Percentiles rank a stretch among this genome's conserved stretches.
Conservation (phyloP, 2,113 vertebrate genomes). For the Halcyon malimbica region DNA sequence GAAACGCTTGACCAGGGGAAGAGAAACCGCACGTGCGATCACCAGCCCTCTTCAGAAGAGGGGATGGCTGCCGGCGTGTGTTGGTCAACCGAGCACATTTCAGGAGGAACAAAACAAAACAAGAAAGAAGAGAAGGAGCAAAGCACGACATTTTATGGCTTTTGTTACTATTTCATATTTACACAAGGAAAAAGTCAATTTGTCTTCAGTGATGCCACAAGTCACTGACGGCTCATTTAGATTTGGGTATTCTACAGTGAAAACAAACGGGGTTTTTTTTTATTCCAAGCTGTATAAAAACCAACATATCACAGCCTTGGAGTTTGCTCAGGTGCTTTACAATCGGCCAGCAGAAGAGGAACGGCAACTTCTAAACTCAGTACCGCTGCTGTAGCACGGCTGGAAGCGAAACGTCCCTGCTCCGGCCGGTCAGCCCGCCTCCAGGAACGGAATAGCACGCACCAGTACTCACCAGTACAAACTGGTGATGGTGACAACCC, state of each 20-base stretch:
- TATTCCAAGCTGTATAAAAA: neutral
- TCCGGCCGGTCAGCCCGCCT: neutral
- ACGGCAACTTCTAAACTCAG: neutral
- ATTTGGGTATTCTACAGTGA: neutral
- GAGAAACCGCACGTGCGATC: slow-evolving; percentile 50
- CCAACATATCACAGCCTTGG: neutral
- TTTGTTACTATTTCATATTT: slow-evolving; percentile 40
- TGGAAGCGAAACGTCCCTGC: fast-evolving
- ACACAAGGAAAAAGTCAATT: slow-evolving; percentile 7
- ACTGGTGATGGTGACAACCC: neutral
- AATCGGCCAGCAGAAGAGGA: neutral
- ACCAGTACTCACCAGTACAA: neutral
- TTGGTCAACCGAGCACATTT: slow-evolving; percentile 45
- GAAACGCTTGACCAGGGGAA: slow-evolving; percentile 44
- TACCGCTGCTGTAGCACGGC: neutral
- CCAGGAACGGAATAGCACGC: neutral
- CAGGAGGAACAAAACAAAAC: neutral
- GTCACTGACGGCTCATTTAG: neutral
- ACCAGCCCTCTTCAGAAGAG: slow-evolving; percentile 36
- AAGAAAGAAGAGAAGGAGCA: neutral
- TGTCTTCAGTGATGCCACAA: slow-evolving; percentile 3
- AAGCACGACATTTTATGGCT: neutral
- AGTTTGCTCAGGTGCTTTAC: neutral
- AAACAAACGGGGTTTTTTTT: neutral
- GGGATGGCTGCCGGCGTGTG: slow-evolving; percentile 38